Evolutionary conservation across 2,113 vertebrate species (phyloP), one percentile per base, ranked within the genome.

Genomic region (Strix aluco): DNA sequence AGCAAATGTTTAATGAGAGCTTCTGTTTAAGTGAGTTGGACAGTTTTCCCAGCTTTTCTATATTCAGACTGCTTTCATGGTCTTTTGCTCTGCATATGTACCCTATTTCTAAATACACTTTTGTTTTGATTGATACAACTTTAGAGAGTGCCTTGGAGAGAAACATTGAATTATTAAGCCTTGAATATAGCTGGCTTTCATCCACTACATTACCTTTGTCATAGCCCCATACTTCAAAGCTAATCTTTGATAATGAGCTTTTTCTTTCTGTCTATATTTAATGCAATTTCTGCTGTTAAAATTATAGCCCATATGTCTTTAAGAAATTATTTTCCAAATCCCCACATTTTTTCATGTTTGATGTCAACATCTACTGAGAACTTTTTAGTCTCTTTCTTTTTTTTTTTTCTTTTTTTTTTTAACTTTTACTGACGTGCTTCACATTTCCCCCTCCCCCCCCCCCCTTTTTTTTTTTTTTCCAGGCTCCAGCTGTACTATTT

Each of bases 321-420:
- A 96, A 92, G 94, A 95, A 96, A 91, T 94, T 92, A 91, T 96
- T 96, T 96, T 88, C 86, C 19, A 93, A 94, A 94, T 95, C 65
- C 38, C 5, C 40, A 42, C 32, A 65, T 61, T 94, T 96, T 86
- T 85, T 79, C 30, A 63, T 92, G 69, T 95, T 97, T 97, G 87
- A 96, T 96, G 82, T 86, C 78, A 95, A 83, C 57, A 93, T 91
- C 90, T 95, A 93, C 49, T 73, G 78, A 95, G 63, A 92, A 88
- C 44, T 89, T 87, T 79, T 67, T 71, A 0, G 2, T 86, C 21
- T 91, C 21, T 79, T 21, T 67, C 4, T 62, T 49, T 23, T 5
- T 46, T 46, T 26, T 9, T 6, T 9, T 18, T 16, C 14, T 36
- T 25, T 17, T 16, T 16, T 63, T 30, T 66, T 42, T 25, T 10